Conservation (phyloP, 2,797 vertebrate species). For the Pseudomugil tenellus region DNA sequence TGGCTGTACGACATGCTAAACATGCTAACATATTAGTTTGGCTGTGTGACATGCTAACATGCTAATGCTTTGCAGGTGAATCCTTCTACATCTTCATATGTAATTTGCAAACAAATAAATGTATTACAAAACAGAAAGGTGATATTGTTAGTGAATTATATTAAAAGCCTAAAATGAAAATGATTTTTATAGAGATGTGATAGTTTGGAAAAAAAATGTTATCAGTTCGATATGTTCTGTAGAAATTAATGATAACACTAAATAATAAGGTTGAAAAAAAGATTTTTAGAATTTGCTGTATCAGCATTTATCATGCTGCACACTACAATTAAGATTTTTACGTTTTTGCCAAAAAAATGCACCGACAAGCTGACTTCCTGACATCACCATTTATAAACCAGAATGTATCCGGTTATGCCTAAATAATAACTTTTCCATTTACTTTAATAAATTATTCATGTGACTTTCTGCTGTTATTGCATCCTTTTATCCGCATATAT, state of each 20-base stretch:
- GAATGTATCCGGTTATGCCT: too few relatives aligned
- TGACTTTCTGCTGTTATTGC: too few relatives aligned
- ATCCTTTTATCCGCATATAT: too few relatives aligned
- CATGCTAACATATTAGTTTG: neutral
- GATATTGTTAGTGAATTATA: neutral
- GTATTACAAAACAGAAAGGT: neutral
- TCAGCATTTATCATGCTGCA: neutral
- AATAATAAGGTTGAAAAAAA: neutral
- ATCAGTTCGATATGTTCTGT: too few relatives aligned
- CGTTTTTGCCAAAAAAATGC: neutral
- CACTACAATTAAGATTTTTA: neutral
- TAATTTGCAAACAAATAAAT: neutral
- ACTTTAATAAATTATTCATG: too few relatives aligned
- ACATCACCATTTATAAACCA: neutral
- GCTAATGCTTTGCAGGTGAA: neutral
- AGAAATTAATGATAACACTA: neutral
- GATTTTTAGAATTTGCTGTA: too few relatives aligned
- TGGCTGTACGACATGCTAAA: too few relatives aligned
- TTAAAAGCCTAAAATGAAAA: too few relatives aligned
- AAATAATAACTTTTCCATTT: too few relatives aligned
- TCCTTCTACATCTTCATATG: neutral
- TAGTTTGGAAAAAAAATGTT: too few relatives aligned
- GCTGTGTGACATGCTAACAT: neutral
- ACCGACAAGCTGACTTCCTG: neutral
- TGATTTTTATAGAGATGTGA: too few relatives aligned